Evolutionary conservation across 2,888 invertebrate species (phyloP).

Genomic region (Eulithis prunata): DNA sequence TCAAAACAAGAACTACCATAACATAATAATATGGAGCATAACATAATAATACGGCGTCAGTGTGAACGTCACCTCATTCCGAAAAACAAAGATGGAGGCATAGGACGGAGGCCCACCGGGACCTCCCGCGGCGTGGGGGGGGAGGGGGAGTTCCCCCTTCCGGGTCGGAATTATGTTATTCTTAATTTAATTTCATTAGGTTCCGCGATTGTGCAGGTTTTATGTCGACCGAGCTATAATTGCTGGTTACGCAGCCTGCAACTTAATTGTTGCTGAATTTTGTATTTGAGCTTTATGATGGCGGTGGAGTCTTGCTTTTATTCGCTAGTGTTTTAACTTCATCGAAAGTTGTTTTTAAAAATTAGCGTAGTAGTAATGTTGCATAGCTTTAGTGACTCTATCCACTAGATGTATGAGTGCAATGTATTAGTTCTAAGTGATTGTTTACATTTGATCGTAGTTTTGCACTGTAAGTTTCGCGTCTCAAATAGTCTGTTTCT

Average conservation of each 20-base stretch:
- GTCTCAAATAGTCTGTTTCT: too few species aligned
- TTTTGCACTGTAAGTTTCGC: too few species aligned
- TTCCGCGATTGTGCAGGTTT: constrained; percentile 65
- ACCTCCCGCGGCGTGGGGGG: constrained; percentile 8
- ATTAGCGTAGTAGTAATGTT: too few species aligned
- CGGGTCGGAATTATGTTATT: constrained; percentile 69
- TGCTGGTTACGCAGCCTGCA: constrained; percentile 43
- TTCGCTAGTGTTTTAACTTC: constrained; percentile 2
- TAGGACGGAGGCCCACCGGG: constrained; percentile 18
- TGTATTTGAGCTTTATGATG: constrained; percentile 38
- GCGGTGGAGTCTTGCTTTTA: constrained; percentile 14
- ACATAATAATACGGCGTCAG: constrained; percentile 49
- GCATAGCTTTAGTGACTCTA: too few species aligned
- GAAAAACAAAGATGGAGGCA: constrained; percentile 68
- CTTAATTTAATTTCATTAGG: constrained; percentile 81
- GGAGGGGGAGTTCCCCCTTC: constrained; percentile 15
- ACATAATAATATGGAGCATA: constrained; percentile 53
- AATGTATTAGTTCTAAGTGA: too few species aligned
- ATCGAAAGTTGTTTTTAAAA: too few species aligned
- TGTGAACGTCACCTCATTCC: constrained; percentile 63
- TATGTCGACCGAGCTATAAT: constrained; percentile 47
- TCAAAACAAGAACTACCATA: constrained; percentile 43
- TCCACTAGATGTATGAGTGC: too few species aligned
- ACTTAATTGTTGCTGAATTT: constrained; percentile 50
- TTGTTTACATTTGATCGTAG: too few species aligned